phyloP scores from a whole-genome alignment of 35 echinoderm and acorn worm genomes.

The Apostichopus parvimensis region DNA sequence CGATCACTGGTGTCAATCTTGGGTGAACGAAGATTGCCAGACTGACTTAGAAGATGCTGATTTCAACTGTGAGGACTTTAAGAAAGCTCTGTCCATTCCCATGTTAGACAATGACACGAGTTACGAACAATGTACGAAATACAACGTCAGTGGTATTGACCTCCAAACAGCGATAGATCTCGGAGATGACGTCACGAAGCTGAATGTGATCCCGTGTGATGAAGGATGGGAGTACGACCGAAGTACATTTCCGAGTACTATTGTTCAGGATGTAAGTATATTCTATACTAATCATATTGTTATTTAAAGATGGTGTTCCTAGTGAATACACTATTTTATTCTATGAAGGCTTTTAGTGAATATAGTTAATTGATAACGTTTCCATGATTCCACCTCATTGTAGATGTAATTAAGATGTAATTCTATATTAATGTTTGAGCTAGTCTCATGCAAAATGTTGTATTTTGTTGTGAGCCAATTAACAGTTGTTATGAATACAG shows the following conservation, averaged over 20 bases:
- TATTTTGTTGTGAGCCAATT: no score
- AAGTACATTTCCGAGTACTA: slow-evolving; percentile 7
- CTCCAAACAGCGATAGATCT: no score
- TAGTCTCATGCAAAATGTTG: no score
- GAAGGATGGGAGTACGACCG: slow-evolving; percentile 16
- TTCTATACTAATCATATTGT: not conserved
- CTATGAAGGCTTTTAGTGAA: not conserved
- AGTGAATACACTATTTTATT: not conserved
- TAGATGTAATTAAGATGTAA: no score
- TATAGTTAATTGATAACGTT: not conserved
- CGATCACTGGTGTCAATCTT: slow-evolving; percentile 20
- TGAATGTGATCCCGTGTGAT: not conserved
- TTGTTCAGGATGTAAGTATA: not conserved
- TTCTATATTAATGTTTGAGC: no score
- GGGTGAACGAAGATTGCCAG: not conserved
- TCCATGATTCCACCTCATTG: no score
- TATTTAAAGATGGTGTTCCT: not conserved
- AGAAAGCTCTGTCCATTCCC: not conserved
- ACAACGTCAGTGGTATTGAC: not conserved
- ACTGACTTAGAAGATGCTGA: not conserved
- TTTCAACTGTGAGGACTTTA: not conserved
- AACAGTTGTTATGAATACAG: no score
- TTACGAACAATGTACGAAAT: not conserved
- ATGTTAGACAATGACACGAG: not conserved
- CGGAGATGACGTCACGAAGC: not conserved